Base-by-base conservation (phyloP, 2,797 vertebrate species). In the Phaenicophaeus curvirostris region DNA sequence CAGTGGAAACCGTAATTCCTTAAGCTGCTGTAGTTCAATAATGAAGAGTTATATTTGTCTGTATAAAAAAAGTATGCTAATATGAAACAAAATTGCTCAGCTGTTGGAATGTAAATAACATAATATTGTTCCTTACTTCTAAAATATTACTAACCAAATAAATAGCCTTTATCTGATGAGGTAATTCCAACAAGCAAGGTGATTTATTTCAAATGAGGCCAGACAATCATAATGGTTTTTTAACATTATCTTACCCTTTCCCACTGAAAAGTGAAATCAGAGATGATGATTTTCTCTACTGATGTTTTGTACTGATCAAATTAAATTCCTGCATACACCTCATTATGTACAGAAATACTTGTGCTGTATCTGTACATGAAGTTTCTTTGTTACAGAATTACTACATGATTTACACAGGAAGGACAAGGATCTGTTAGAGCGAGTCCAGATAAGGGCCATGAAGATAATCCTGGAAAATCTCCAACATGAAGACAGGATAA, bases 301-400 rank as follows among this genome's bases (percentile, higher is more conserved):
- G 25, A 8, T 93, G 77, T 92, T 94, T 48, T 94, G 50, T 85
- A 89, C 18, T 41, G 82, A 92, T 87, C 51, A 90, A 75, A 95
- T 93, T 72, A 93, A 95, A 66, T 31, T 76, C 58, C 89, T 94
- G 15, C 6, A 44, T 74, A 80, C 35, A 61, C 42, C 11, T 55
- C 55, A 61, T 69, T 93, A 69, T 46, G 51, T 80, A 92, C 74
- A 61, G 46, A 85, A 82, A 16, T 46, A 50, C 58, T 91, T 1
- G 0, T 41, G 24, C 51, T 93, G 89, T 65, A 91, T 77, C 80
- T 78, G 31, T 73, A 58, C 15, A 11, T 44, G 33, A 58, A 85
- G 37, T 57, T 89, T 66, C 48, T 24, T 92, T 92, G 42, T 71
- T 83, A 76, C 18, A 72, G 54, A 79, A 91, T 74, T 86, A 66